These are phyloP conservation scores for Microcebus lehilahytsara DNA, from an alignment of 2,113 vertebrate genomes.

Conservation along the genomic window DNA sequence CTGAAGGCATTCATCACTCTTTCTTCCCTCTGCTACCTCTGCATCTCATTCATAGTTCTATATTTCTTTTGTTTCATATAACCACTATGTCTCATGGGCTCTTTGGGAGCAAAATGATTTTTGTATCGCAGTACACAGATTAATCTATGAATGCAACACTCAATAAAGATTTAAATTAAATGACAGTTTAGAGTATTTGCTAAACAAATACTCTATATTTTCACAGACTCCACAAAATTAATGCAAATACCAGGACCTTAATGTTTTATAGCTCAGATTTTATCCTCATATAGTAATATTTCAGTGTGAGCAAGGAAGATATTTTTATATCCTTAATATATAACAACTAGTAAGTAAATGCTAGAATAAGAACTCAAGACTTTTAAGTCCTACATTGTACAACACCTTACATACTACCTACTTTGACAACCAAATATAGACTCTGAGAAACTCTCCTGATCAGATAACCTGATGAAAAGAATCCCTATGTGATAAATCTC, in stretches of 20 bases:
- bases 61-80: constrained; percentile 23
- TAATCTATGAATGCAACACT: constrained; percentile 12
- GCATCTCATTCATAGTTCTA: background rate
- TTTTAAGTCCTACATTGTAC: background rate
- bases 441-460: background rate
- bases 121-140: background rate
- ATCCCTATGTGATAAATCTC: background rate
- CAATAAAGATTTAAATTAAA: background rate
- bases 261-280: background rate
- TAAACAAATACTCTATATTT: background rate
- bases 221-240: background rate
- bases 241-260: background rate
- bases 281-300: background rate
- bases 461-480: background rate
- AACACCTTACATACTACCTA: background rate
- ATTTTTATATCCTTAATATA: background rate
- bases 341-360: background rate
- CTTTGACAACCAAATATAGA: background rate
- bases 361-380: background rate
- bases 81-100: background rate
- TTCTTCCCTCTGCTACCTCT: background rate
- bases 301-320: background rate
- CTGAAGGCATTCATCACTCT: background rate
- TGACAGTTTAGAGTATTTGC: background rate
- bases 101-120: background rate